These are phyloP conservation scores for Meta bourneti DNA, from an alignment of 2,888 invertebrate species.

Conservation along the genomic window DNA sequence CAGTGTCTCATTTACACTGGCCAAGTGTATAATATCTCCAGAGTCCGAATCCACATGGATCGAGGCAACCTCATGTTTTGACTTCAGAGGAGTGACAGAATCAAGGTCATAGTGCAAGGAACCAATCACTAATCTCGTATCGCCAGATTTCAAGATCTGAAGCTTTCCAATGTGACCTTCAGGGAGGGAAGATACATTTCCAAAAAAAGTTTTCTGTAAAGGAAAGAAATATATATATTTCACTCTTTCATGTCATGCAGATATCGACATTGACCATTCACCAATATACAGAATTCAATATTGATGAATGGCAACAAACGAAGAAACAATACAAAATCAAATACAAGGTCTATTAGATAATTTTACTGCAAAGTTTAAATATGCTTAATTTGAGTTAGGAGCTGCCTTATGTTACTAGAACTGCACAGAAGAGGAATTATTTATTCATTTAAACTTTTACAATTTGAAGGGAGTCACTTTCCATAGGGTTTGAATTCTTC, in stretches of 20 bases:
- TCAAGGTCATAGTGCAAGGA: slow-evolving; percentile 81
- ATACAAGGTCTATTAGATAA: too few species aligned
- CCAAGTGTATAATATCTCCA: slow-evolving; percentile 83
- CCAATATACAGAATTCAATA: too few species aligned
- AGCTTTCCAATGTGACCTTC: slow-evolving; percentile 83
- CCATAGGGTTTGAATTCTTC: not conserved
- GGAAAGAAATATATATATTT: not conserved
- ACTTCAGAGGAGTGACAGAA: slow-evolving; percentile 77
- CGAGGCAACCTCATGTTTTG: slow-evolving; percentile 83
- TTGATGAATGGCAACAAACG: too few species aligned
- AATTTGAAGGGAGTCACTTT: not conserved
- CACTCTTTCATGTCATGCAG: too few species aligned
- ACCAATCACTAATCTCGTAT: slow-evolving; percentile 82
- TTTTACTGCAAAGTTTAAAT: too few species aligned
- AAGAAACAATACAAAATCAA: too few species aligned
- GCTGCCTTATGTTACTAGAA: too few species aligned
- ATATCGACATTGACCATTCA: too few species aligned
- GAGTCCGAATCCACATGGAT: slow-evolving; percentile 81
- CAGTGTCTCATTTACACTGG: slow-evolving; percentile 82
- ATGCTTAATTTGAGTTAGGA: too few species aligned
- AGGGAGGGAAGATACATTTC: slow-evolving; percentile 79
- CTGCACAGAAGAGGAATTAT: too few species aligned
- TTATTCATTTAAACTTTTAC: not conserved
- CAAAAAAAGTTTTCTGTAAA: not conserved
- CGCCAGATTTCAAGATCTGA: slow-evolving; percentile 83